phyloP scores from a whole-genome alignment of 2,888 invertebrate species.

The Meliscaeva auricollis region DNA sequence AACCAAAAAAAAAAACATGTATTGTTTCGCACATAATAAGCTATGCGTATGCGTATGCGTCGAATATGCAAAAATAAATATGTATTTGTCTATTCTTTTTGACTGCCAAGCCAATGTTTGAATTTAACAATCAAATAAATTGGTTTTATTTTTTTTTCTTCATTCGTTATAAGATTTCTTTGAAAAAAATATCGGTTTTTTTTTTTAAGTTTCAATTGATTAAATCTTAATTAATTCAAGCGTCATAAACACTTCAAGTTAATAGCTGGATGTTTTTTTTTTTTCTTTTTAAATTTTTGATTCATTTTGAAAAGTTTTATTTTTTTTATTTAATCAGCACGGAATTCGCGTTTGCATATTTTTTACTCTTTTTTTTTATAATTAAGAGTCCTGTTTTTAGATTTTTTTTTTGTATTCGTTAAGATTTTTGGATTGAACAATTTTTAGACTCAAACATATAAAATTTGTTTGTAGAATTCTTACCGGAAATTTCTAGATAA shows the following conservation, averaged over 20 bases:
- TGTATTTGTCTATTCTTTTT: not conserved
- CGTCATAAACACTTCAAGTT: not conserved
- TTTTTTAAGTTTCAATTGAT: not conserved
- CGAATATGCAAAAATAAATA: slow-evolving; percentile 14
- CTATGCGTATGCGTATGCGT: slow-evolving; percentile 6
- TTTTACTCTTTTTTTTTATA: not conserved
- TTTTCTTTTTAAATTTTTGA: not conserved
- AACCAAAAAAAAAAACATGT: not conserved
- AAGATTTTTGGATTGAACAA: not conserved
- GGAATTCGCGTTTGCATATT: slow-evolving; percentile 6
- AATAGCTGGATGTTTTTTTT: slow-evolving; percentile 3
- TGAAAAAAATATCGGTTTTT: slow-evolving; percentile 5
- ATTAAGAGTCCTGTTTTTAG: not conserved
- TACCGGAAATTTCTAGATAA: not conserved
- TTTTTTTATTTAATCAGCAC: not conserved
- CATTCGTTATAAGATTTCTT: not conserved
- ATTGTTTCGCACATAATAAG: slow-evolving; percentile 15
- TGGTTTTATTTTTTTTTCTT: not conserved
- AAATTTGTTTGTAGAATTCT: too few relatives aligned
- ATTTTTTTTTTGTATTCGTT: not conserved
- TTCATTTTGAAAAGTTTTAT: slow-evolving; percentile 1
- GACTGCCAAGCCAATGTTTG: not conserved
- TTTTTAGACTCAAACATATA: not conserved
- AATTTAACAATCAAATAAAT: slow-evolving; percentile 13
- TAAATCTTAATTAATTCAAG: slow-evolving; percentile 15